Base-by-base conservation (phyloP, 1,140 invertebrate species). In the Episyrphus balteatus region DNA sequence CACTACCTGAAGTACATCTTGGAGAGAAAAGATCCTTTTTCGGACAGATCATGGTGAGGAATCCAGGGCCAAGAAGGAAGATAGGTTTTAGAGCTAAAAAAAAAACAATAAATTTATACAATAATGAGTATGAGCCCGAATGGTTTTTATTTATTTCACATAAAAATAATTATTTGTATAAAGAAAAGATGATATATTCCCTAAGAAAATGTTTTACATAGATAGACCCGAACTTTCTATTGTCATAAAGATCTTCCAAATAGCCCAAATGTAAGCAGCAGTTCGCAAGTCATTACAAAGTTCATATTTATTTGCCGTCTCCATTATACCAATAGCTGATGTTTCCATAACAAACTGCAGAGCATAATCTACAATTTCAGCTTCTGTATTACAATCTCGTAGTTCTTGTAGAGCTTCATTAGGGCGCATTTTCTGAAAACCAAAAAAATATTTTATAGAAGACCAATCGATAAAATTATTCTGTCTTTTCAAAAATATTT, bases 181-280 rank as follows among this genome's bases (percentile, higher is more conserved):
- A n/a, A n/a, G n/a, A n/a, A n/a, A n/a, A n/a, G n/a, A n/a, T n/a
- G n/a, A n/a, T n/a, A n/a, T n/a, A n/a, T n/a, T n/a, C n/a, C n/a
- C n/a, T n/a, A n/a, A n/a, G n/a, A n/a, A n/a, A n/a, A n/a, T n/a
- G n/a, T n/a, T 26, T 8, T 26, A 26, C 21, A 26, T 26, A 26
- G 62, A 59, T 10, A 66, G 58, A 0, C 87, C 87, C 46, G 84
- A 80, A 55, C 83, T 82, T 55, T 81, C 77, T 58, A 88, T 83
- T 5, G 85, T 86, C 49, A 76, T 75, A 66, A 88, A 92, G 51
- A 92, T 88, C 61, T 89, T 92, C 52, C 84, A 80, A 37, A 92
- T 82, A 2, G 86, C 74, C 41, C 80, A 84, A 31, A 86, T 80
- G 66, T 88, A 93, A 3, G 86, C 87, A 15, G 90, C 88, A 18